Conservation (phyloP, 1,140 invertebrate genomes). For the Euura lappo region DNA sequence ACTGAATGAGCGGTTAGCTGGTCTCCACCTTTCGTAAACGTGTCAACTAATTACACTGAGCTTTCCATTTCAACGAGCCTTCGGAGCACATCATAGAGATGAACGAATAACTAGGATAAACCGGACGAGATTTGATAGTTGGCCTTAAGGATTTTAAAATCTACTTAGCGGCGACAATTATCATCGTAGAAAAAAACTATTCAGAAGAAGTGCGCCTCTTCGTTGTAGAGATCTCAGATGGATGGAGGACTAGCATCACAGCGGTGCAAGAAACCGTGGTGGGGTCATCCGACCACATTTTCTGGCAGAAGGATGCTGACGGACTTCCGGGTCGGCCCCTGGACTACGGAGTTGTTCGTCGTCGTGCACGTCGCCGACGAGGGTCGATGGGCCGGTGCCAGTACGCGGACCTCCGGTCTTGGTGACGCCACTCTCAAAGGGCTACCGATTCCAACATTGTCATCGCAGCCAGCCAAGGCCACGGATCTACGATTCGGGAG, state of each 20-base stretch:
- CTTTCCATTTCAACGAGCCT: too few relatives aligned
- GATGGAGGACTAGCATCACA: conserved; percentile 44
- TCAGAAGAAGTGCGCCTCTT: background rate
- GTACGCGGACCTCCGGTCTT: conserved; percentile 49
- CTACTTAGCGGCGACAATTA: too few relatives aligned
- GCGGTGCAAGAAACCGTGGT: conserved; percentile 48
- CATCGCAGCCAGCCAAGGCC: conserved; percentile 24
- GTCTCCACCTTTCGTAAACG: too few relatives aligned
- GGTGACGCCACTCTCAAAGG: conserved; percentile 40
- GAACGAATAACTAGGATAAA: too few relatives aligned
- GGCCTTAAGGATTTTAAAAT: too few relatives aligned
- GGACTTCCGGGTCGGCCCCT: conserved; percentile 44
- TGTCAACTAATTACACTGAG: too few relatives aligned
- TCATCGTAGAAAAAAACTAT: too few relatives aligned
- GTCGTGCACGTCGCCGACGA: conserved; percentile 28
- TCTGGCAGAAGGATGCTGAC: conserved; percentile 57
- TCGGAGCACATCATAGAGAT: too few relatives aligned
- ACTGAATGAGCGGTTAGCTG: too few relatives aligned
- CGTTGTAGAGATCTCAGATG: conserved; percentile 32
- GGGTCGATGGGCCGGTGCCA: conserved; percentile 49
- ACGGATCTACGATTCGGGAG: background rate
- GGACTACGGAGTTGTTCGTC: conserved; percentile 20
- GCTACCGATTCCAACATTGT: conserved; percentile 37
- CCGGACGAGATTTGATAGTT: too few relatives aligned
- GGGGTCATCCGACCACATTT: conserved; percentile 50